Percentiles rank a stretch among this genome's conserved stretches.
Evolutionary conservation across 2,113 vertebrate genomes (phyloP).

Genomic region (Podiceps cristatus): DNA sequence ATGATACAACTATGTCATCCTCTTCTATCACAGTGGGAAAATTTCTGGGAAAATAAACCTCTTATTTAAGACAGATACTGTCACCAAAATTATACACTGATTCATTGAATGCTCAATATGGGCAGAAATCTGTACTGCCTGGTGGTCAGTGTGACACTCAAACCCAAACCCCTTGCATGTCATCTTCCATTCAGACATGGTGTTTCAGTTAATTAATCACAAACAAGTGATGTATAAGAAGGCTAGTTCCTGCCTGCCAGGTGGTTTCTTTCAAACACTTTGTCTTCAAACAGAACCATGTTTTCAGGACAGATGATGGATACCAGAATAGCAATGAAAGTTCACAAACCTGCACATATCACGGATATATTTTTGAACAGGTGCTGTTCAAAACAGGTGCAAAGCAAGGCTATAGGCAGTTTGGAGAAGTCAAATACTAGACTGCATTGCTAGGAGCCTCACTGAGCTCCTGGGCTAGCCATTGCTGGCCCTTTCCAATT

Average conservation of each 20-base stretch:
- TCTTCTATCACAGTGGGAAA: background rate
- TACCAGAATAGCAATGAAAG: background rate
- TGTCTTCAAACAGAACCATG: background rate
- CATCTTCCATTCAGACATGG: background rate
- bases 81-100: background rate
- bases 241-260: background rate
- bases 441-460: accelerated
- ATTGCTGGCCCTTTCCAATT: background rate
- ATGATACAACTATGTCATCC: background rate
- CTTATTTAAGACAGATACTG: background rate
- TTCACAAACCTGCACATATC: accelerated
- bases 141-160: background rate
- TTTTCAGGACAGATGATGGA: background rate
- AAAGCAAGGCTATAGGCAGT: background rate
- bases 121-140: background rate
- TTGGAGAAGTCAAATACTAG: background rate
- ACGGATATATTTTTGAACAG: background rate
- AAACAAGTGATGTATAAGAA: background rate
- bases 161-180: background rate
- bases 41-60: background rate
- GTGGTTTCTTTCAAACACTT: background rate
- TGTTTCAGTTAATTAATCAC: background rate
- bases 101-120: background rate
- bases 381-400: background rate
- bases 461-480: background rate